Base-by-base conservation (phyloP, 2,888 invertebrate species). In the Eupithecia abbreviata region DNA sequence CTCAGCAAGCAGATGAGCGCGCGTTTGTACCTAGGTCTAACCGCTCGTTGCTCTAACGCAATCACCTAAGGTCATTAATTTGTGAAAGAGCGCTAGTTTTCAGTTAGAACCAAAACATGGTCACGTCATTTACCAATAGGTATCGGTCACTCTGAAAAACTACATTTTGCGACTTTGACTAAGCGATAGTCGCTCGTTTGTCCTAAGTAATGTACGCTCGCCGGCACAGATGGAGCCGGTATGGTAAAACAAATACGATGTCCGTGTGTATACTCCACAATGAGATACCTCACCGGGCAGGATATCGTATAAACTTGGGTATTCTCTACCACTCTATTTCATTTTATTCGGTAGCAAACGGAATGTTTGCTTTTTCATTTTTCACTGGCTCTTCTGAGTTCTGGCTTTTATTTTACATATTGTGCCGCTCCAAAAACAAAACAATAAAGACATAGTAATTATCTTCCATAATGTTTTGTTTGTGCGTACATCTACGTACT, bases 241-340 rank as follows among this genome's bases (percentile, higher is more conserved):
- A 70, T 58, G 76, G 66, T 76, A 75, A 77, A 79, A 80, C 79
- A 80, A 82, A 80, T 77, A 80, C 66, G 73, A n/a, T 74, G 77
- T 78, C 78, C 4, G 75, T 77, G 71, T 68, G 69, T 69, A 81
- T 76, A 79, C 75, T 72, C 65, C 45, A 42, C 70, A 58, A 79
- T 79, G 66, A 68, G 74, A 77, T 78, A 72, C 75, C 74, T 75
- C 77, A 67, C 75, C 41, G 7, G 42, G 5, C 73, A 55, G 70
- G 74, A 72, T 74, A 71, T 69, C 41, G 30, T 49, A 30, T 58
- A 10, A 18, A 62, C 62, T 62, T 62, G 58, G 58, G 30, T 18
- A 30, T 62, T 18, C 55, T 58, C 58, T 30, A 3, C 30, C 30
- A 62, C 30, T 58, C 18, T 30, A n/a, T 58, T 58, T 62, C 12